Base-by-base conservation (phyloP, 92 coral and sea anemone species). In the Diadumene lineata region DNA sequence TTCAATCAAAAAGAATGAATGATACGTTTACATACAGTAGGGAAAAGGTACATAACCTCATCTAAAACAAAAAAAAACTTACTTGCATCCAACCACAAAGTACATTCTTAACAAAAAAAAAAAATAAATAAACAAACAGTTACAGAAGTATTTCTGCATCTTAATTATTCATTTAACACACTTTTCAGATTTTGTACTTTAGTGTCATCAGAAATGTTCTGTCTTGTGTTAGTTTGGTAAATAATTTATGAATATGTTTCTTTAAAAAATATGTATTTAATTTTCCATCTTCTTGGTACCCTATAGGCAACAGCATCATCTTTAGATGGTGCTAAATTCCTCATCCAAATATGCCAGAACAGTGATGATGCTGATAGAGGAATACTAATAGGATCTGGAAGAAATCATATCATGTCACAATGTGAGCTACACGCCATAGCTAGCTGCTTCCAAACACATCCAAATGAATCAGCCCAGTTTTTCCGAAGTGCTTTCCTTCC, bases 401-500 rank as follows among this genome's bases (percentile, higher is more conserved):
- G 31, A 8, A 0, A 61, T 43, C 72, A 70, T 21, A 27, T 71
- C 4, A 44, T 80, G 55, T 48, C 72, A 0, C 62, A 23, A 43
- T 31, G 34, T 48, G 73, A 80, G 50, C 60, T 72, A 48, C 62
- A 63, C 50, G 73, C 55, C n/a, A 22, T 80, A 64, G 63, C 62
- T 50, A 79, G 72, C 43, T 64, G 64, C 46, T 62, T 72, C n/a
- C 66, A 72, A n/a, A n/a, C n/a, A 74, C 65, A 72, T 64, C 28
- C 17, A 33, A 21, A 13, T 62, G 74, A 80, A 72, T 63, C 79
- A 44, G 73, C 34, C 31, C 72, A 80, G 56, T 11, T 66, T 7
- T 80, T 76, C 17, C 27, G 78, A 60, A 82, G 87, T 82, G 87
- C 60, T 75, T 82, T 82, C 32, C 50, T 82, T 0, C 82, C 82